phyloP scores from a whole-genome alignment of 2,113 vertebrate species.

The Pholis gunnellus region DNA sequence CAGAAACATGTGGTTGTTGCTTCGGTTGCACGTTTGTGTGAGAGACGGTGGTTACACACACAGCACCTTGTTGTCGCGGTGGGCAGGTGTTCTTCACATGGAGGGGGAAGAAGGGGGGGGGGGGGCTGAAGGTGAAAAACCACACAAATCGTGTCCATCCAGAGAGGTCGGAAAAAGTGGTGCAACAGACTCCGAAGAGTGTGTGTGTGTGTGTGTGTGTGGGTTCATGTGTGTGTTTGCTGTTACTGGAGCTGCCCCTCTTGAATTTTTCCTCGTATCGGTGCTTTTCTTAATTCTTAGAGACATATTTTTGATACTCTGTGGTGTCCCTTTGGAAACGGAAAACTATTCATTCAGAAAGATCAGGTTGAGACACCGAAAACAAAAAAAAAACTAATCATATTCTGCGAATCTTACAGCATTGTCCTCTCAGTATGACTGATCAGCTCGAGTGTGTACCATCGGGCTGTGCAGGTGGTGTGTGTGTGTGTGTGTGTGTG shows the following conservation, averaged over 20 bases:
- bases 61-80: constrained; percentile 19
- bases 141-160: constrained; percentile 46
- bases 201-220: constrained; percentile 51
- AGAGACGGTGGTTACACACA: constrained; percentile 16
- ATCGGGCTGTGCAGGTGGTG: constrained; percentile 17
- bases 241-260: constrained; percentile 30
- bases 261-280: constrained; percentile 60
- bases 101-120: not conserved
- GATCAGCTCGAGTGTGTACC: not conserved
- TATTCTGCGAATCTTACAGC: constrained; percentile 73
- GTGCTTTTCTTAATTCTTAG: constrained; percentile 73
- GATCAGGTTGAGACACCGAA: constrained; percentile 50
- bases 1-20: constrained; percentile 44
- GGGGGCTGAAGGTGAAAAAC: constrained; percentile 4
- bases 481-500: constrained; percentile 26
- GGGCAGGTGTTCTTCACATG: constrained; percentile 35
- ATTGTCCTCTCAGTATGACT: constrained; percentile 77
- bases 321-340: constrained; percentile 24
- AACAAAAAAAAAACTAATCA: constrained; percentile 4
- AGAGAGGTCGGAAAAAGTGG: constrained; percentile 68
- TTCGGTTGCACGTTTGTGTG: constrained; percentile 11
- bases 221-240: not conserved
- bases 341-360: constrained; percentile 79
- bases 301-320: constrained; percentile 58
- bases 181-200: constrained; percentile 60